Conservation (phyloP, 1,140 invertebrate species). For the Bicyclus anynana region DNA sequence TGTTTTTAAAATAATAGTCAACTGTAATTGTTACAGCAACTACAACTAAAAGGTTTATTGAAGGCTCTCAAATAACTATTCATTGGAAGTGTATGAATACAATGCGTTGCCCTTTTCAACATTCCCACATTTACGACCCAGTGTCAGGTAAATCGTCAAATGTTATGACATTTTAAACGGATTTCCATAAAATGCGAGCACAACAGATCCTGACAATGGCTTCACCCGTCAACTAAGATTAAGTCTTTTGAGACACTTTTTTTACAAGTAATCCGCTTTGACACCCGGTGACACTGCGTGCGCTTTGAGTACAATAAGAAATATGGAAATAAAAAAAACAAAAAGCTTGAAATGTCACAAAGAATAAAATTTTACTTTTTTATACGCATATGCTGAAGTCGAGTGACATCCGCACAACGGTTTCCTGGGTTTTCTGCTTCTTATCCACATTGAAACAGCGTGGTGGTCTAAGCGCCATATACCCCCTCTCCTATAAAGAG, state of each 20-base stretch:
- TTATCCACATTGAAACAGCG: no score
- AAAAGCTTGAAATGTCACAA: no score
- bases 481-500: no score
- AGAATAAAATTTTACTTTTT: no score
- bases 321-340: neutral
- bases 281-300: conserved; percentile 3
- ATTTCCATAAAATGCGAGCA: conserved; percentile 16
- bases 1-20: no score
- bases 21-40: no score
- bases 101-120: neutral
- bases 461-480: no score
- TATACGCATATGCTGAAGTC: no score
- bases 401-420: no score
- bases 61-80: neutral
- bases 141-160: conserved; percentile 24
- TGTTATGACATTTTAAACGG: conserved; percentile 35
- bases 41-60: neutral
- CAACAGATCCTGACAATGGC: neutral
- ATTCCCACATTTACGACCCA: neutral
- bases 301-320: neutral
- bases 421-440: no score
- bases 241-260: conserved; percentile 1
- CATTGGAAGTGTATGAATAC: neutral
- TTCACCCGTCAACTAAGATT: neutral
- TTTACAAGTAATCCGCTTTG: conserved; percentile 13